Evolutionary conservation across 2,888 invertebrate genomes (phyloP), one percentile per base, ranked within the genome.

Genomic region (Ophioninae sp.): DNA sequence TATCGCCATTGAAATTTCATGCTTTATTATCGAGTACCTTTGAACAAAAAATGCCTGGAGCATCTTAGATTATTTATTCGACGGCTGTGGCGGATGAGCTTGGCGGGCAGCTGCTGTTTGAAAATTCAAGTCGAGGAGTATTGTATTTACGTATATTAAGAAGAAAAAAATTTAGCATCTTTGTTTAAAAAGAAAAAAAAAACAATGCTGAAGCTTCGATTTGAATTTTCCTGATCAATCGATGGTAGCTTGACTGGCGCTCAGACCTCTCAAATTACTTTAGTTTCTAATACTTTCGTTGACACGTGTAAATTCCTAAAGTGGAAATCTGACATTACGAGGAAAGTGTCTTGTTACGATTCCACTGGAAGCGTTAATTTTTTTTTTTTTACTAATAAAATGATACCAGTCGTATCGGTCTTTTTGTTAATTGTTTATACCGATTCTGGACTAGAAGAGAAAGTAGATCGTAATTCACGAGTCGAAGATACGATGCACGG

Each of bases 61-160:
- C 81, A 85, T 85, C 70, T 76, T 50, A 76, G 23, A 64, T 81
- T 59, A 85, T 84, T 82, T 85, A 85, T 85, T 82, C n/a, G 20
- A 73, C 56, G 39, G 59, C 44, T 81, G 57, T 64, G 70, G 62
- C 39, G 20, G 59, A n/a, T 41, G 77, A 41, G 41, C 56, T 75
- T 13, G 39, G n/a, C 69, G 57, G 73, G 65, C 72, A 82, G 62
- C 57, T 70, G 6, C 44, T 20, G 44, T 59, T 56, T 44, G 39
- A 57, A 79, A 69, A 74, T 30, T 72, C 8, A 20, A 65, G 37
- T 62, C 62, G 5, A 69, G 65, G 74, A 64, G 44, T 41, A 75
- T 57, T 68, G 68, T 56, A 50, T 50, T 41, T 44, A 72, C 6
- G 21, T 39, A 5, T 57, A 39, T 79, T n/a, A 13, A 57, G 13